Evolutionary conservation across 1,140 invertebrate genomes (phyloP).

Genomic region (Cardiocondyla obscurior): DNA sequence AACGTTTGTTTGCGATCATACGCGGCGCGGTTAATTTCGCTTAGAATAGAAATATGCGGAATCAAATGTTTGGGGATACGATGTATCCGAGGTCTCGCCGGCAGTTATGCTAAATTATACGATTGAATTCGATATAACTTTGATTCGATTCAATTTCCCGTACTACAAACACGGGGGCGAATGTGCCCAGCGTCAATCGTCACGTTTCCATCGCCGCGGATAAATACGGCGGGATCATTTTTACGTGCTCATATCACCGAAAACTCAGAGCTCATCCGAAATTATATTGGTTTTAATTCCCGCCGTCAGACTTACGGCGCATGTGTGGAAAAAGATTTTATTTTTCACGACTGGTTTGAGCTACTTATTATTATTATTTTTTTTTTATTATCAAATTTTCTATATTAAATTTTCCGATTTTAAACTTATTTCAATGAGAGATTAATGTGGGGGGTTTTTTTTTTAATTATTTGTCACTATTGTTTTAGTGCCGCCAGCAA

Average conservation of each 20-base stretch:
- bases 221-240: constrained; percentile 28
- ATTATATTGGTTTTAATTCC: constrained; percentile 25
- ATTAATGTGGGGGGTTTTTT: neutral
- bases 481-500: neutral
- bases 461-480: neutral
- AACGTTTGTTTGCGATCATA: neutral
- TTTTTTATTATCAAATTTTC: neutral
- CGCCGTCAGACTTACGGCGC: neutral
- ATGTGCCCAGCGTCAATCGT: constrained; percentile 15
- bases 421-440: neutral
- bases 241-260: neutral
- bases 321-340: neutral
- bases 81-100: neutral
- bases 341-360: constrained; percentile 45
- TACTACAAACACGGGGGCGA: neutral
- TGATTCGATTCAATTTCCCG: constrained; percentile 37
- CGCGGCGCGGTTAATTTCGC: neutral
- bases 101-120: constrained; percentile 15
- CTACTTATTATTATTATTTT: too few relatives aligned
- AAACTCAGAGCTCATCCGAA: neutral
- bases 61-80: neutral
- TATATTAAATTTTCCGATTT: neutral
- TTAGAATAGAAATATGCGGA: neutral
- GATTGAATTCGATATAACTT: constrained; percentile 29
- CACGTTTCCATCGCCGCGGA: constrained; percentile 41